Percentiles rank a stretch among this genome's conserved stretches.
These are phyloP conservation scores for Ormyrus labotus DNA, from an alignment of 2,888 invertebrate species.

Conservation along the genomic window DNA sequence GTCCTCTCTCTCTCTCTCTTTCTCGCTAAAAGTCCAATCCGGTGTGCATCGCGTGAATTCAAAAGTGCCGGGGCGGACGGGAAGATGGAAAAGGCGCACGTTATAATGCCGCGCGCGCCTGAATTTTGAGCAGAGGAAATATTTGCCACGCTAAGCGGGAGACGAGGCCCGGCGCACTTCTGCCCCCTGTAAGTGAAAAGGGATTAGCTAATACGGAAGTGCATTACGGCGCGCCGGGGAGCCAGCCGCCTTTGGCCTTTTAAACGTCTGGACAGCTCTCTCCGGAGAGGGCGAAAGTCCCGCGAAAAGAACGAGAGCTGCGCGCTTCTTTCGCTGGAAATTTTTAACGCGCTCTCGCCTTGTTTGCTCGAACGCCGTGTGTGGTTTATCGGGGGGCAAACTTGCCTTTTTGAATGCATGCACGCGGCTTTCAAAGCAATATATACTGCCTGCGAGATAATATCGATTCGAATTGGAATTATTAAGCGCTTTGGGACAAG, in stretches of 20 bases:
- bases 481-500: conserved; percentile 1
- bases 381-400: no score
- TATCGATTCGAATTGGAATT: conserved; percentile 9
- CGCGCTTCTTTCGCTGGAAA: no score
- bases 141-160: conserved; percentile 36
- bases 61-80: conserved; percentile 37
- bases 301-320: no score
- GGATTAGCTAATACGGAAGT: neutral
- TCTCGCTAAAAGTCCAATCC: conserved; percentile 28
- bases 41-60: conserved; percentile 27
- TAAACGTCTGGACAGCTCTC: neutral
- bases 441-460: no score
- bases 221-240: neutral
- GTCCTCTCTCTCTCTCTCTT: conserved; percentile 3
- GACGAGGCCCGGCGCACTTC: neutral
- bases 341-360: no score
- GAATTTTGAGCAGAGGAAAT: conserved; percentile 45
- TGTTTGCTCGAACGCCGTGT: no score
- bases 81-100: conserved; percentile 20
- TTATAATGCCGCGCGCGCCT: conserved; percentile 46
- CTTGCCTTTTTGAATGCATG: no score
- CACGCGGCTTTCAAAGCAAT: no score
- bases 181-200: neutral
- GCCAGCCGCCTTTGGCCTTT: neutral
- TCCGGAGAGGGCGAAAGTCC: no score